phyloP scores from a whole-genome alignment of 2,888 invertebrate genomes.

The Drosophila macrothrix region DNA sequence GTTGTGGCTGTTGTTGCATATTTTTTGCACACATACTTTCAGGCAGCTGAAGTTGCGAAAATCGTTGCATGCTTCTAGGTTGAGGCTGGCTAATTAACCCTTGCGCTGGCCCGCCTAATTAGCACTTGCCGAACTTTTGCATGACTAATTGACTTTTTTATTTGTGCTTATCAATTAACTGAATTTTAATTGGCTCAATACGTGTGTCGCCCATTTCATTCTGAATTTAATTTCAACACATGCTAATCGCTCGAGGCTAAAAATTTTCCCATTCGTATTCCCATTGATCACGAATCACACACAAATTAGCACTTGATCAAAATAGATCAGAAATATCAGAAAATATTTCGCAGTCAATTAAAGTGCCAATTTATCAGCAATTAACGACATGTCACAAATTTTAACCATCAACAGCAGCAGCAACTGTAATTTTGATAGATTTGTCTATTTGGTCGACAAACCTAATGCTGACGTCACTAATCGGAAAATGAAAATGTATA shows the following conservation, averaged over 20 bases:
- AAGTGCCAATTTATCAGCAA: slow-evolving; percentile 41
- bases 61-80: slow-evolving; percentile 44
- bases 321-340: slow-evolving; percentile 54
- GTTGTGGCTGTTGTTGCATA: not conserved
- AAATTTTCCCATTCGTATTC: slow-evolving; percentile 49
- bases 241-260: slow-evolving; percentile 1
- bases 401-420: slow-evolving; percentile 46
- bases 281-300: slow-evolving; percentile 46
- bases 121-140: slow-evolving; percentile 14
- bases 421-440: slow-evolving; percentile 31
- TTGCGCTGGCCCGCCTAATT: slow-evolving; percentile 41
- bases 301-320: slow-evolving; percentile 67
- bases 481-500: slow-evolving; percentile 57
- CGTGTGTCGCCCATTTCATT: slow-evolving; percentile 12
- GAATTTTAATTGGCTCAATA: slow-evolving; percentile 59
- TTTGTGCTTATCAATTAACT: slow-evolving; percentile 64
- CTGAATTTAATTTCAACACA: not conserved
- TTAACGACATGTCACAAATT: slow-evolving; percentile 60
- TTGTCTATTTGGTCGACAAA: not conserved
- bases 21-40: slow-evolving; percentile 42
- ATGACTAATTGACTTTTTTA: slow-evolving; percentile 39
- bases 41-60: slow-evolving; percentile 21
- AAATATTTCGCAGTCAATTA: slow-evolving; percentile 65
- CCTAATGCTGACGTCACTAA: slow-evolving; percentile 63
- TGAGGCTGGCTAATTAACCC: slow-evolving; percentile 43